phyloP scores from a whole-genome alignment of 2,113 vertebrate genomes.

The Epinephelus cyanopodus region DNA sequence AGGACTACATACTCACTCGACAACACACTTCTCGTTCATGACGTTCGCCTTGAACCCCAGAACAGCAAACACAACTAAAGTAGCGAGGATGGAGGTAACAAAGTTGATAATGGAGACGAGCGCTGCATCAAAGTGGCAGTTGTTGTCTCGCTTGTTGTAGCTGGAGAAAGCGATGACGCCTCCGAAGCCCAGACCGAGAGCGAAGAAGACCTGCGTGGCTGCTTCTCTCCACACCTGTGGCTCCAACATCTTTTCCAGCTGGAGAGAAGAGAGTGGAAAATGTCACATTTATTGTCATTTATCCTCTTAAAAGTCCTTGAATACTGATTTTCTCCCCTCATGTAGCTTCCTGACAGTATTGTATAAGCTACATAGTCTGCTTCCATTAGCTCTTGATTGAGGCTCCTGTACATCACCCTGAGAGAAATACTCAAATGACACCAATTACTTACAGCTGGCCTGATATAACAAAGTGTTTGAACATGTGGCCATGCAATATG shows the following conservation, averaged over 20 bases:
- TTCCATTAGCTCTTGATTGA: neutral
- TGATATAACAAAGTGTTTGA: neutral
- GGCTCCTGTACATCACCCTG: neutral
- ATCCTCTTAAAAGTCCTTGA: neutral
- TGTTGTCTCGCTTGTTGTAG: constrained; percentile 99
- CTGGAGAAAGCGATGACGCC: constrained; percentile 99
- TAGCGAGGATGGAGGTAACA: constrained; percentile 95
- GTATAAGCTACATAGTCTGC: neutral
- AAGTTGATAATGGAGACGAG: constrained; percentile 98
- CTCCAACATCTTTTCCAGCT: constrained; percentile 99
- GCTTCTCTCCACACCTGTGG: constrained; percentile 98
- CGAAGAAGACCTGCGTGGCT: constrained; percentile 98
- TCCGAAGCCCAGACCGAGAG: constrained; percentile 95
- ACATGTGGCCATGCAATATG: too few relatives aligned
- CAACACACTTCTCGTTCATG: constrained; percentile 98
- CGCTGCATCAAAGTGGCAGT: constrained; percentile 97
- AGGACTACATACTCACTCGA: constrained; percentile 89
- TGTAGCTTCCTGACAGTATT: neutral
- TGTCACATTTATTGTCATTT: neutral
- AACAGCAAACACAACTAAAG: constrained; percentile 97
- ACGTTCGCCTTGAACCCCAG: constrained; percentile 99
- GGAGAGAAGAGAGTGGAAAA: neutral
- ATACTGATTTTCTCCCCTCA: neutral
- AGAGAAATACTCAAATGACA: too few relatives aligned
- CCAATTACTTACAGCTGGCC: too few relatives aligned